phyloP scores from a whole-genome alignment of 2,797 vertebrate genomes.

The Pseudochaenichthys georgianus region DNA sequence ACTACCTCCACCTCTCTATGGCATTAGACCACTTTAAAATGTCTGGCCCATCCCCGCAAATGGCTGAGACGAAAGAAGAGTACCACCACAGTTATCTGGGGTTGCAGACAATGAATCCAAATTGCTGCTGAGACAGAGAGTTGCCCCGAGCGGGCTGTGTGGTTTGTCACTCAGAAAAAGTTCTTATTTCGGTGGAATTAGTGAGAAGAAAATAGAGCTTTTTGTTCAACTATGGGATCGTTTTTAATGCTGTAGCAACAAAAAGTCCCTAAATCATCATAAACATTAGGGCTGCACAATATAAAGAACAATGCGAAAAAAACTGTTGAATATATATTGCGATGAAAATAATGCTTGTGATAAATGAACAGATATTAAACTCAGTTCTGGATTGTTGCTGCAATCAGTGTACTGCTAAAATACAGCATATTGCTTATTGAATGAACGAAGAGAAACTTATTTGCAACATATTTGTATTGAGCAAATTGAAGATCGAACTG shows the following conservation, averaged over 20 bases:
- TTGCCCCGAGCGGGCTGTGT: conserved; percentile 58
- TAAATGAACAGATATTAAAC: no score
- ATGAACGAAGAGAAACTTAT: no score
- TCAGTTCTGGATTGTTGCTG: no score
- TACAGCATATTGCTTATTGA: no score
- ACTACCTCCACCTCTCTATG: conserved; percentile 66
- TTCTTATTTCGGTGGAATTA: conserved; percentile 40
- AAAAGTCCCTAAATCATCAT: background rate
- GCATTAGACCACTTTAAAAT: conserved; percentile 78
- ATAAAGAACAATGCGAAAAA: no score
- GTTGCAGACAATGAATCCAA: conserved; percentile 78
- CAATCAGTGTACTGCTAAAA: no score
- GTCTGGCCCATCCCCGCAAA: conserved; percentile 69
- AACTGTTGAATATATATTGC: no score
- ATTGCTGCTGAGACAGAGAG: conserved; percentile 68
- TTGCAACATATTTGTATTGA: no score
- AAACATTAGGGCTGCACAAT: background rate
- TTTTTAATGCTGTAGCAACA: conserved; percentile 12
- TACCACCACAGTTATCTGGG: conserved; percentile 62
- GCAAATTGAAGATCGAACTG: no score
- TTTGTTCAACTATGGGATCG: conserved; percentile 38
- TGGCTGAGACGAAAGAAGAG: conserved; percentile 68
- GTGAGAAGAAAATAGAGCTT: background rate
- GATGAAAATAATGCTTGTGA: no score
- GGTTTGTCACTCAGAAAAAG: conserved; percentile 63